Evolutionary conservation across 2,113 vertebrate species (phyloP).

Genomic region (Cinclus mexicanus): DNA sequence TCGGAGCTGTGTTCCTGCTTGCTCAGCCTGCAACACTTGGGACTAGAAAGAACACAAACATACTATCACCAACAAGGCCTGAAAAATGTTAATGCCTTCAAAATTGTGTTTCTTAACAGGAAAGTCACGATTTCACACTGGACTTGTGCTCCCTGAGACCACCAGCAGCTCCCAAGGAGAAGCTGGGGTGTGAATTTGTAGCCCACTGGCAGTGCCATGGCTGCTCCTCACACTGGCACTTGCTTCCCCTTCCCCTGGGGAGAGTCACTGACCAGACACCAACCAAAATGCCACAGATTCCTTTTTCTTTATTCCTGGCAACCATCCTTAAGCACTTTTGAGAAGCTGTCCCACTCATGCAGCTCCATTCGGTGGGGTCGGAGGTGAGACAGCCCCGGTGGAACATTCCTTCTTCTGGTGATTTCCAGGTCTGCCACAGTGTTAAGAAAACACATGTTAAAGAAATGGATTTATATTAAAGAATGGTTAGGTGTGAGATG

Average conservation of each 20-base stretch:
- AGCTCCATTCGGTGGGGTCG: not conserved
- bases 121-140: not conserved
- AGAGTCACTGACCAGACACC: not conserved
- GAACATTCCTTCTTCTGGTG: not conserved
- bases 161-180: not conserved
- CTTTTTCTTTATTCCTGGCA: not conserved
- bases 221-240: not conserved
- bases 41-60: not conserved
- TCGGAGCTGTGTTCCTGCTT: not conserved
- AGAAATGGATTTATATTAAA: not conserved
- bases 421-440: not conserved
- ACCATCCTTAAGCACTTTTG: not conserved
- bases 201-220: rapidly evolving
- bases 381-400: not conserved
- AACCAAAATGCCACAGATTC: not conserved
- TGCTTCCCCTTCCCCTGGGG: not conserved
- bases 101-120: not conserved
- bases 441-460: rapidly evolving
- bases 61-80: not conserved
- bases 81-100: not conserved
- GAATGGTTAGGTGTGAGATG: not conserved
- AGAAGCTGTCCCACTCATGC: not conserved
- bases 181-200: not conserved
- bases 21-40: not conserved
- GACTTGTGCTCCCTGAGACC: not conserved